These are phyloP conservation scores for Vespertilio murinus DNA, from an alignment of 2,797 vertebrate species.

Conservation along the genomic window DNA sequence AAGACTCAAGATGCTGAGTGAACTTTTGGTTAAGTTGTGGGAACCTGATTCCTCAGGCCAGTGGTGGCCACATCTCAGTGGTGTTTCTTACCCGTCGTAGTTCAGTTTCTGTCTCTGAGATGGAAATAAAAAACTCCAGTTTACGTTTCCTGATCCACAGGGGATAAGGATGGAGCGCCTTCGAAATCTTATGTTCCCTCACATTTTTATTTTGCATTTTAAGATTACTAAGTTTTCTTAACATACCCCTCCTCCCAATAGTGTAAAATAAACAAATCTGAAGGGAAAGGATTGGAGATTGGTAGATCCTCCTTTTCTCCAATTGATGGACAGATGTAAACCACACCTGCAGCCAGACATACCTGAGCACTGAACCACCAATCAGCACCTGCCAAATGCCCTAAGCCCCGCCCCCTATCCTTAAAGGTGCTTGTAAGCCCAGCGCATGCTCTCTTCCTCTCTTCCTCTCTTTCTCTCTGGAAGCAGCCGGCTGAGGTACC, in stretches of 20 bases:
- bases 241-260: background rate
- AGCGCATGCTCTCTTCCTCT: no score
- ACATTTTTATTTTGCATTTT: background rate
- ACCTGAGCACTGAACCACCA: no score
- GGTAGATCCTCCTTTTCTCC: no score
- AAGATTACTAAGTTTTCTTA: conserved; percentile 24
- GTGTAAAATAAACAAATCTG: background rate
- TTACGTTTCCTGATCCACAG: background rate
- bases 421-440: no score
- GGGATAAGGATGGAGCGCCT: background rate
- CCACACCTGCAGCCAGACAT: no score
- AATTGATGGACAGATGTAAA: no score
- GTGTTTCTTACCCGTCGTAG: background rate
- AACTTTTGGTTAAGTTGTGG: background rate
- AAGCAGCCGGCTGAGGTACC: no score
- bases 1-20: background rate
- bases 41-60: background rate
- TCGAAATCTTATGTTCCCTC: background rate
- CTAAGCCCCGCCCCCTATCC: no score
- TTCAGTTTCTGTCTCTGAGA: conserved; percentile 17
- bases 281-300: no score
- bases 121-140: background rate
- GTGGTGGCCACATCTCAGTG: background rate
- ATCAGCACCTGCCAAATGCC: no score
- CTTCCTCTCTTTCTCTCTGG: no score